phyloP scores from a whole-genome alignment of 1,140 invertebrate genomes.

The Zelostemma sp. region DNA sequence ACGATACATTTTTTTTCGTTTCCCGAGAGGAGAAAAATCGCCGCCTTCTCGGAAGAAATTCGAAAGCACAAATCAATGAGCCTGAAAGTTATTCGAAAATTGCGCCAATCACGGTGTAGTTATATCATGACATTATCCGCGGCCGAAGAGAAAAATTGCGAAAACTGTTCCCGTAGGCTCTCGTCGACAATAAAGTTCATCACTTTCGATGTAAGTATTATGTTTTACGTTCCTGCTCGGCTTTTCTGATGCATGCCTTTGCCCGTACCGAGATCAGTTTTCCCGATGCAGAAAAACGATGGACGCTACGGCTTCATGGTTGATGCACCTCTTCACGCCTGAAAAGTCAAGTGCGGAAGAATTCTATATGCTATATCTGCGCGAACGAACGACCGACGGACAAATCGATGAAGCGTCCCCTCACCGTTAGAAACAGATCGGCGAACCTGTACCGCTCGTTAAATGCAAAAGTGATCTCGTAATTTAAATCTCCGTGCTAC shows the following conservation, averaged over 20 bases:
- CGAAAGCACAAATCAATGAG: constrained; percentile 38
- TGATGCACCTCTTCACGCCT: constrained; percentile 51
- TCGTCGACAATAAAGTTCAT: constrained; percentile 33
- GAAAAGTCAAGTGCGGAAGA: constrained; percentile 48
- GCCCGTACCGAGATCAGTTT: constrained; percentile 31
- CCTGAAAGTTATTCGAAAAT: constrained; percentile 43
- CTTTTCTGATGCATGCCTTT: constrained; percentile 39
- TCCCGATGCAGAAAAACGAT: constrained; percentile 43
- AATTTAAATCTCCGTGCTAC: constrained; percentile 49
- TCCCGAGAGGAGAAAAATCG: neutral
- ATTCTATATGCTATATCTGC: constrained; percentile 38
- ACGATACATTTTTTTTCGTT: neutral
- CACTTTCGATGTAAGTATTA: constrained; percentile 46
- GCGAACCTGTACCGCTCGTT: constrained; percentile 58
- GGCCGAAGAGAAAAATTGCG: neutral
- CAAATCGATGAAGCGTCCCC: constrained; percentile 63
- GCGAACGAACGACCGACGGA: constrained; percentile 43
- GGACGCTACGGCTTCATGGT: constrained; percentile 39
- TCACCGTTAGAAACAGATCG: constrained; percentile 59
- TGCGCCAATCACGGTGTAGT: constrained; percentile 3
- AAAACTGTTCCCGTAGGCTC: neutral
- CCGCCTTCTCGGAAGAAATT: constrained; percentile 12
- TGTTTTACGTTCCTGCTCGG: constrained; percentile 33
- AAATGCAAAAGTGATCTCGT: constrained; percentile 58
- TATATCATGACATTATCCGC: constrained; percentile 9